A percentile compares a stretch with the other conserved stretches of the same genome.
These are phyloP conservation scores for Nymphalis urticae DNA, from an alignment of 2,888 invertebrate genomes.

Conservation along the genomic window DNA sequence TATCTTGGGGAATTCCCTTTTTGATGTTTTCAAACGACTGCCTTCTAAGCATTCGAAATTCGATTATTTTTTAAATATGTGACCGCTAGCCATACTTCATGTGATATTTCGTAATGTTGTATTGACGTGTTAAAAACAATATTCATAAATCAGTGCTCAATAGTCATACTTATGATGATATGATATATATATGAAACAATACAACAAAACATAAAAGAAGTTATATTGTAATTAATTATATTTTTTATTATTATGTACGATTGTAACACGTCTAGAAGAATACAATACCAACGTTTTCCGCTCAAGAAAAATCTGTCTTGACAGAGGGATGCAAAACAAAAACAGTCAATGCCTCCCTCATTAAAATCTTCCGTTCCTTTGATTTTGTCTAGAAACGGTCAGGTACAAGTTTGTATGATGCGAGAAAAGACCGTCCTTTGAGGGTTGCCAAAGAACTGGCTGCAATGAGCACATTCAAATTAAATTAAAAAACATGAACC, in stretches of 20 bases:
- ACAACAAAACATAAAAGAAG: too few relatives aligned
- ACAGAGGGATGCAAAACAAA: constrained; percentile 63
- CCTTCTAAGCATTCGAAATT: neutral
- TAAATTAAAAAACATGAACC: constrained; percentile 40
- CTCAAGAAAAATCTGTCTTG: constrained; percentile 41
- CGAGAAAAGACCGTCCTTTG: constrained; percentile 60
- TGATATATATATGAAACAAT: too few relatives aligned
- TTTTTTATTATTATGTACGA: constrained; percentile 3
- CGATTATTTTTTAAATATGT: neutral
- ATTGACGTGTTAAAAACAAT: too few relatives aligned
- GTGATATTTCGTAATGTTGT: too few relatives aligned
- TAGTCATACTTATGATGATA: too few relatives aligned
- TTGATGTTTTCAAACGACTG: constrained; percentile 32
- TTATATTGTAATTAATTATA: neutral
- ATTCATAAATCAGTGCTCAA: too few relatives aligned
- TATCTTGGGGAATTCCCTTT: constrained; percentile 56
- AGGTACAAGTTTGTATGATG: constrained; percentile 55
- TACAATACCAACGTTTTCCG: constrained; percentile 36
- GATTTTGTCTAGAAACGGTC: constrained; percentile 74
- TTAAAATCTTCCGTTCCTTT: constrained; percentile 80
- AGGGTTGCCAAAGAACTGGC: constrained; percentile 53
- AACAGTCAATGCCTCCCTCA: constrained; percentile 76
- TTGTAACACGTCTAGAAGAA: constrained; percentile 27
- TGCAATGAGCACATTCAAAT: constrained; percentile 46
- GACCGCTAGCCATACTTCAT: neutral